Base-by-base conservation (phyloP, 2,797 vertebrate species). In the Merluccius polli region DNA sequence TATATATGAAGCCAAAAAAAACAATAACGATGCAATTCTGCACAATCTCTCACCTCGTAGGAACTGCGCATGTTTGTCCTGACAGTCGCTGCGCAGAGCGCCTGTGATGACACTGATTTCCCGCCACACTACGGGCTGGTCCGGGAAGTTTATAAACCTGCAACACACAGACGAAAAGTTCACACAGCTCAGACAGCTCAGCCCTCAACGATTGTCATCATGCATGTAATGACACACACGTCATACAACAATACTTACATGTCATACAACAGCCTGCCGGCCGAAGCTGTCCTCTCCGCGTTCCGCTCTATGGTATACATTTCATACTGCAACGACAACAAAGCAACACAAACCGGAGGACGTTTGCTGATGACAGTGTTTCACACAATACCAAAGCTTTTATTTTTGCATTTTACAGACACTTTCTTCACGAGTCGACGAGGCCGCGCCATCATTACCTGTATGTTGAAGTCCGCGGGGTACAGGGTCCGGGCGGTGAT, bases 261-360 rank as follows among this genome's bases (percentile, higher is more conserved):
- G 91, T 99, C 97, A 9, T 98, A 99, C 6, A 99, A 93, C 74
- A 98, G 93, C 71, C 97, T 95, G 72, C 97, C 98, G 0, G 97
- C 98, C 0, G 97, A 95, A 0, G 96, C 82, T 0, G 97, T 99
- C 84, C 95, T 94, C 84, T 98, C 97, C 0, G 97, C 97, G 15
- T 98, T 99, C 73, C 96, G 94, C 88, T 99, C 98, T 73, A 99
- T 98, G 30, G 89, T 97, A 92, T 98, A 99, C 98, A 99, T 99
- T 88, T 99, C 98, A 91, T 99, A 98, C 98, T 99, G 91, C 31
- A 77, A 88, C n/a, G n/a, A n/a, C n/a, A n/a, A n/a, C 18, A 81
- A 0, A 5, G 0, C 5, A 70, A 73, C 0, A 16, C 32, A 4
- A n/a, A 72, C 18, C 52, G 65, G 36, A 7, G 75, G 68, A 10